Percentiles rank a stretch among this genome's conserved stretches.
Evolutionary conservation across 2,113 vertebrate genomes (phyloP).

Genomic region (Heterotilapia buettikoferi): DNA sequence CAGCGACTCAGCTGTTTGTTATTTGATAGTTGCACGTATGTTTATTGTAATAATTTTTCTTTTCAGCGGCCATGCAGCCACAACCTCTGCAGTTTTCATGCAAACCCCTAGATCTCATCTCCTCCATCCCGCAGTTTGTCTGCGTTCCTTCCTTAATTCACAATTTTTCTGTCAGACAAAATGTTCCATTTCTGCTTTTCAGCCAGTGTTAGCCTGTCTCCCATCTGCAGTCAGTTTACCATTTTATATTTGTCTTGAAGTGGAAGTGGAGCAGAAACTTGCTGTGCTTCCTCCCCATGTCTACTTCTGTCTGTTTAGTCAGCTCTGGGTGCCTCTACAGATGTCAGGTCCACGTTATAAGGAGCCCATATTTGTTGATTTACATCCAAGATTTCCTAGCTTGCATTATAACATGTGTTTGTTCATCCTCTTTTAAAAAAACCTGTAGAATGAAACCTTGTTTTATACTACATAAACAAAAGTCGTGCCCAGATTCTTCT

Average conservation of each 20-base stretch:
- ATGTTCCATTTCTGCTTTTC: neutral
- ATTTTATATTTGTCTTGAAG: neutral
- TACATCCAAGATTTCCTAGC: neutral
- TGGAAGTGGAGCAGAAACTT: neutral
- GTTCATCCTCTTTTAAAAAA: neutral
- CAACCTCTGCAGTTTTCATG: neutral
- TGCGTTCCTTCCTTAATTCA: neutral
- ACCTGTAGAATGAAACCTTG: neutral
- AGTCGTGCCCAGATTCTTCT: neutral
- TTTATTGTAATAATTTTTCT: neutral
- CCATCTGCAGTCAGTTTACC: neutral
- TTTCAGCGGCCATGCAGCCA: neutral
- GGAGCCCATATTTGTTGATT: neutral
- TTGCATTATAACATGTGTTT: neutral
- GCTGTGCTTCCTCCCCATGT: neutral
- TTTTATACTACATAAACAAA: neutral
- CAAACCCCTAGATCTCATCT: neutral
- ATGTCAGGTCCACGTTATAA: neutral
- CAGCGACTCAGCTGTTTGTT: constrained; percentile 23
- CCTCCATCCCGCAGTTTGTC: neutral
- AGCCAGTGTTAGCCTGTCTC: neutral
- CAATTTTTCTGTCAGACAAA: neutral
- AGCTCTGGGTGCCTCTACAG: neutral
- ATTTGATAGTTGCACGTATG: neutral
- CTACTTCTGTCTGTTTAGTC: constrained; percentile 1